Base-by-base conservation (phyloP, 2,113 vertebrate species). In the Myotis brandtii region DNA sequence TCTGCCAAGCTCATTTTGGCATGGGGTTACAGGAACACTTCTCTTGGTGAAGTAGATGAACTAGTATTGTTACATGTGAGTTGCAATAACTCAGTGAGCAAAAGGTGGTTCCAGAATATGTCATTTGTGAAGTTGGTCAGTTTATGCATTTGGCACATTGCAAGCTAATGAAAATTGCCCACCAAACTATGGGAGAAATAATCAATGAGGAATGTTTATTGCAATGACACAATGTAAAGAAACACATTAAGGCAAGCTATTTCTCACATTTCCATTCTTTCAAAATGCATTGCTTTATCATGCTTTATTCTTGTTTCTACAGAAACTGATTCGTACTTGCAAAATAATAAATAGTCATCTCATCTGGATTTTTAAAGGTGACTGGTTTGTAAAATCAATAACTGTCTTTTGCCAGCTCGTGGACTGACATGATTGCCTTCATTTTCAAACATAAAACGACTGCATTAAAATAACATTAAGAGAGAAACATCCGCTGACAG, bases 381-480 rank as follows among this genome's bases (percentile, higher is more conserved):
- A 97, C 94, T 97, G 95, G 97, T 97, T 95, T 96, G 84, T 97
- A 97, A 97, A 98, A 97, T 98, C 97, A 98, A 97, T 97, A 97
- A 96, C 94, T 97, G 95, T 97, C 97, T 96, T 96, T 95, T 96
- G 97, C 86, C 93, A 96, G 95, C 96, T 96, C 32, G 1, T 93
- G 84, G 96, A 95, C 87, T 96, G 96, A 96, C 97, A 97, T 97
- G 96, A 97, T 97, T 97, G 97, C 97, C 96, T 97, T 98, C 94
- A 97, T 97, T 97, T 97, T 97, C 94, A 95, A 97, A 96, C 94
- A 97, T 96, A 96, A 98, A 97, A 97, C 5, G 89, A 97, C 97
- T 97, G 93, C 97, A 98, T 98, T 98, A 98, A 97, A 97, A 97
- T 97, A 97, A 97, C 97, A 97, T 98, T 97, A 98, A 96, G 93